Evolutionary conservation across 1,140 invertebrate species (phyloP).

Genomic region (Belonocnema kinseyi): DNA sequence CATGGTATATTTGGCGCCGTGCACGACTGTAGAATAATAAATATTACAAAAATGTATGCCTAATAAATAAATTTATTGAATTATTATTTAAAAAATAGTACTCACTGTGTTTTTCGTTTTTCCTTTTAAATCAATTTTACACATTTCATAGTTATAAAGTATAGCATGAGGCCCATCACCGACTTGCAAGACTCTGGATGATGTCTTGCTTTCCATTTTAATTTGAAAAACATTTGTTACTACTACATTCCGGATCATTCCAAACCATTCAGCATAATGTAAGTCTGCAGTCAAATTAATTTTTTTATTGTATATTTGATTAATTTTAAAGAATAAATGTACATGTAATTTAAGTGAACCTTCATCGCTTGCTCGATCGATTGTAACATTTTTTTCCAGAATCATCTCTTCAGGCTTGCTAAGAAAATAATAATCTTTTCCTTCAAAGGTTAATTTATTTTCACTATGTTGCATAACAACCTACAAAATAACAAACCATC

Average conservation of each 20-base stretch:
- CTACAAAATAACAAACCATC: background rate
- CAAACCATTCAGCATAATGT: background rate
- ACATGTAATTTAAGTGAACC: background rate
- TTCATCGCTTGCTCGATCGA: background rate
- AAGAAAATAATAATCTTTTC: conserved; percentile 9
- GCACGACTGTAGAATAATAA: conserved; percentile 2
- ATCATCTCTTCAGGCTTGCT: background rate
- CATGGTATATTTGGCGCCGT: background rate
- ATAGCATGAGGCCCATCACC: background rate
- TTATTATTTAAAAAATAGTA: background rate
- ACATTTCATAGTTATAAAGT: background rate
- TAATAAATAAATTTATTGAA: background rate
- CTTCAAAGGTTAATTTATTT: background rate
- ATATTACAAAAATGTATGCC: background rate
- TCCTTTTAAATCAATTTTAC: conserved; percentile 10
- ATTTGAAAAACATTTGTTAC: conserved; percentile 1
- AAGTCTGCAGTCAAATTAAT: background rate
- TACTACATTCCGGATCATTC: background rate
- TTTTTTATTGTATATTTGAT: background rate
- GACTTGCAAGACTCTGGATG: background rate
- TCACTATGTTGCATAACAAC: background rate
- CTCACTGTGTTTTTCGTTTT: background rate
- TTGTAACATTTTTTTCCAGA: background rate
- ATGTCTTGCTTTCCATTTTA: background rate
- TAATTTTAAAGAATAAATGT: background rate